These are phyloP conservation scores for Eupithecia subumbrata DNA, from an alignment of 2,888 invertebrate species.

Conservation along the genomic window DNA sequence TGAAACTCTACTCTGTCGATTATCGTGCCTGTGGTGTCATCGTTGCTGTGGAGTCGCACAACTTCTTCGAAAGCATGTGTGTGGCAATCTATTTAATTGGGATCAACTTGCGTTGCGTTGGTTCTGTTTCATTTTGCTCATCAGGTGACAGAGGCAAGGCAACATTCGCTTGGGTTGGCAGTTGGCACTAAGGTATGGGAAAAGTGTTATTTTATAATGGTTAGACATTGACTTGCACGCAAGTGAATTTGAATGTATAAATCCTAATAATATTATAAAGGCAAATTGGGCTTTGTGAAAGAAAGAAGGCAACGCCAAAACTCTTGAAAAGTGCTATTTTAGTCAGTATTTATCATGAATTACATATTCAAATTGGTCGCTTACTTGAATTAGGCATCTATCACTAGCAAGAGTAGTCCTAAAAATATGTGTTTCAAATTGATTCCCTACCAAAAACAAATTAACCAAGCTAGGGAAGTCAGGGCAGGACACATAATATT, in stretches of 20 bases:
- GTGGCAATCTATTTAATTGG: constrained; percentile 3
- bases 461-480: no score
- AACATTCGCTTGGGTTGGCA: no score
- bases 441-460: neutral
- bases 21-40: neutral
- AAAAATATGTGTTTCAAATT: neutral
- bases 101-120: neutral
- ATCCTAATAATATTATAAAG: no score
- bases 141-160: neutral
- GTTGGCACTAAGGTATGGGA: no score
- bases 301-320: no score
- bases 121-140: neutral
- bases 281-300: no score
- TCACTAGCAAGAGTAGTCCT: neutral
- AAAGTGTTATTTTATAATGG: no score
- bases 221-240: no score
- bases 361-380: neutral
- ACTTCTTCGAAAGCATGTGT: constrained; percentile 5
- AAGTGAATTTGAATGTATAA: no score
- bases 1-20: neutral
- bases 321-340: neutral
- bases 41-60: neutral
- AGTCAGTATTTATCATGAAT: neutral
- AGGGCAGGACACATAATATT: no score
- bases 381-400: neutral